phyloP scores from a whole-genome alignment of 2,113 vertebrate genomes.

The Melanostigma gelatinosum region DNA sequence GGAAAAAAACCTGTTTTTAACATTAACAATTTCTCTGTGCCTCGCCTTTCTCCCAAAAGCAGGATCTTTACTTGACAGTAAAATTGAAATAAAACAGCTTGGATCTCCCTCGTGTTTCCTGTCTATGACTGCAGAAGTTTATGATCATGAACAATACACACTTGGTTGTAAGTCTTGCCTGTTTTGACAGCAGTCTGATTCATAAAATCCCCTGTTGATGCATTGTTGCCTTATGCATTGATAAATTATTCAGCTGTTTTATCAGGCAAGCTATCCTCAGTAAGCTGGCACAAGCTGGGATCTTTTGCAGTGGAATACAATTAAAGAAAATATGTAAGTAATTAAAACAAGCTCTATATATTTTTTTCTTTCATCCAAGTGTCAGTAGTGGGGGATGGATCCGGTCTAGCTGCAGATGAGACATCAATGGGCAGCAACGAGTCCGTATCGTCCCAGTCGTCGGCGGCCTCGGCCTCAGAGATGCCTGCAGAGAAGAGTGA shows the following conservation, averaged over 20 bases:
- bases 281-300: constrained; percentile 2
- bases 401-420: constrained; percentile 83
- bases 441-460: constrained; percentile 94
- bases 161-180: constrained; percentile 47
- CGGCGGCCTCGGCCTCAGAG: constrained; percentile 81
- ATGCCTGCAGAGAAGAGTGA: constrained; percentile 80
- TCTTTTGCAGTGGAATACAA: constrained; percentile 17
- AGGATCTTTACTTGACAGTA: constrained; percentile 39
- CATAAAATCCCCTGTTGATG: constrained; percentile 43
- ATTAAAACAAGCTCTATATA: neutral
- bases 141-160: constrained; percentile 55
- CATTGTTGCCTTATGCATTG: constrained; percentile 39
- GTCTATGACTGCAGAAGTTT: constrained; percentile 39
- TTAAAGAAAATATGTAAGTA: constrained; percentile 4
- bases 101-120: constrained; percentile 39
- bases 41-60: constrained; percentile 23
- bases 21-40: constrained; percentile 25
- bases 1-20: constrained; percentile 6
- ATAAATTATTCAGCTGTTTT: constrained; percentile 61
- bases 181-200: constrained; percentile 67
- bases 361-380: constrained; percentile 3
- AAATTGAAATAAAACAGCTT: constrained; percentile 56
- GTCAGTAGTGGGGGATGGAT: constrained; percentile 75
- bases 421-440: constrained; percentile 90
- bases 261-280: constrained; percentile 34